A percentile compares a stretch with the other conserved stretches of the same genome.
Conservation (phyloP, 2,113 vertebrate species). For the Pionites leucogaster region DNA sequence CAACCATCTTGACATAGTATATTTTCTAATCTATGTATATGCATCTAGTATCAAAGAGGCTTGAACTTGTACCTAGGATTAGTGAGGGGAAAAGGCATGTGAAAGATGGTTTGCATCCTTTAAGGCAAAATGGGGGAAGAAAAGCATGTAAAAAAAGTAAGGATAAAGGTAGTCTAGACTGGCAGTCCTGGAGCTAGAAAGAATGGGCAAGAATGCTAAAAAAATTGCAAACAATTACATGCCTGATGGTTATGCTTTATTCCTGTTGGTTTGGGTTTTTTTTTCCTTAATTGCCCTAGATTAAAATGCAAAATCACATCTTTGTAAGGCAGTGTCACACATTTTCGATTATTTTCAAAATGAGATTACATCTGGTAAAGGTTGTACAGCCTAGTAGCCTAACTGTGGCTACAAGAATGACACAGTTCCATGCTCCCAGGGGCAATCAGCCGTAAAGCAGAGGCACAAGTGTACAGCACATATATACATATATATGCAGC, state of each 20-base stretch:
- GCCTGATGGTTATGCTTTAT: not conserved
- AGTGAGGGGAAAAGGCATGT: not conserved
- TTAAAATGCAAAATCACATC: not conserved
- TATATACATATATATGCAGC: not conserved
- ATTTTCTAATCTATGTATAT: not conserved
- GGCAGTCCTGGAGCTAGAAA: not conserved
- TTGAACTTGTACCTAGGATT: not conserved
- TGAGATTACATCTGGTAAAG: not conserved
- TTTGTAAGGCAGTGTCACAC: rapidly evolving
- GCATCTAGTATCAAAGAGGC: not conserved
- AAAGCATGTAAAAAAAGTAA: not conserved
- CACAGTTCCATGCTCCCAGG: rapidly evolving
- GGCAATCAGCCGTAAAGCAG: not conserved
- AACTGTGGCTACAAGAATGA: not conserved
- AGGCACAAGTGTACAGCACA: not conserved
- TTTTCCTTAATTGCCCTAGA: not conserved
- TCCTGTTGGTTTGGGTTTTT: rapidly evolving
- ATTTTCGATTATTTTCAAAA: not conserved
- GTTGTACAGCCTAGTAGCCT: not conserved
- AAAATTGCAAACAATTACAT: not conserved
- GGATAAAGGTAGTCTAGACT: not conserved
- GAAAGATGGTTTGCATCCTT: not conserved
- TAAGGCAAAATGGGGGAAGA: not conserved
- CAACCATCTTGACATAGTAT: not conserved
- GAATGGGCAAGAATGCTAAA: not conserved